Evolutionary conservation across 2,797 vertebrate species (phyloP), one percentile per base, ranked within the genome.

Genomic region (Malurus splendens): DNA sequence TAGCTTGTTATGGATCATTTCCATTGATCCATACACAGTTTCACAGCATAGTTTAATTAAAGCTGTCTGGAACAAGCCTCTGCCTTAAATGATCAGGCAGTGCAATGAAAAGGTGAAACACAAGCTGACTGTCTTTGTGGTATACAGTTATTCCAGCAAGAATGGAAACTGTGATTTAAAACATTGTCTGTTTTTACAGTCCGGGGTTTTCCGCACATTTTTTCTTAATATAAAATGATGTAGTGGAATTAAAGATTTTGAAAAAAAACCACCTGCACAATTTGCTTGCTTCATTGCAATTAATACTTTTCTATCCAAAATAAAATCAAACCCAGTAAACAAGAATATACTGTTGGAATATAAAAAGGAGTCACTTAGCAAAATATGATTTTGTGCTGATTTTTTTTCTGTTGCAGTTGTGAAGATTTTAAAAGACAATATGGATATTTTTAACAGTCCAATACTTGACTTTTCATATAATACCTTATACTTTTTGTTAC

Each of bases 1-100:
- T 96, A 97, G 97, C 93, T 97, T 98, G 97, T 97, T 97, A 95
- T 96, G 96, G 96, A 93, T 98, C 95, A 96, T 95, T 97, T 96
- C 95, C 97, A 98, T 98, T 97, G 97, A 98, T 98, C 97, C 94
- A 95, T 96, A 95, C 97, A 96, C 96, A 95, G 92, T 96, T 97
- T 96, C 96, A 94, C 86, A 92, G 93, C 94, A 96, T 92, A 96
- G 95, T 97, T 96, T 97, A 97, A 98, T 97, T 97, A 97, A 97
- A 97, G 95, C 97, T 97, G 97, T 96, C 97, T 97, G 96, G 95
- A 96, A 96, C 97, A 96, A 93, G 93, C 80, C 84, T 94, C 93
- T 93, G 92, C 92, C 90, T 93, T 95, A 93, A 96, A 94, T 95
- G 95, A 97, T 95, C 64, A 76, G 30, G 85, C 93, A 85, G 62